Evolutionary conservation across 1,140 invertebrate species (phyloP).

Genomic region (Meloidogyne chitwoodi): DNA sequence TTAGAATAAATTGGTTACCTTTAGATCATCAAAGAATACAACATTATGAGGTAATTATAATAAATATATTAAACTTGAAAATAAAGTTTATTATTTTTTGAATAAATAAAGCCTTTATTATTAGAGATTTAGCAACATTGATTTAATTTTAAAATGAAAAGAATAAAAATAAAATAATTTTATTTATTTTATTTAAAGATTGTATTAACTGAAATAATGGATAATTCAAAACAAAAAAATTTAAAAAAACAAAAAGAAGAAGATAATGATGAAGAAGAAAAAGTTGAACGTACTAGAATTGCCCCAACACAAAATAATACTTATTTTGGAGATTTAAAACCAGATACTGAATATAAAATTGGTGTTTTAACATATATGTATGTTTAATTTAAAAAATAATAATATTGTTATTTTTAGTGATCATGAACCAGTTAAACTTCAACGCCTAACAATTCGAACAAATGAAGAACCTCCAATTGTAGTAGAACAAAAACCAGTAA

Average conservation of each 20-base stretch:
- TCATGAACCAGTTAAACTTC: constrained; percentile 54
- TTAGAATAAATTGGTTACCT: constrained; percentile 51
- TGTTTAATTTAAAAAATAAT: neutral
- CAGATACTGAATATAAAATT: constrained; percentile 49
- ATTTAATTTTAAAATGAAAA: too few species aligned
- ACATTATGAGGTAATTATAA: constrained; percentile 55
- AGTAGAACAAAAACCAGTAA: constrained; percentile 44
- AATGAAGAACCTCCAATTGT: constrained; percentile 16
- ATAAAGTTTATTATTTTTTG: too few species aligned
- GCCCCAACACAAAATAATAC: constrained; percentile 34
- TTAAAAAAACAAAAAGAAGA: constrained; percentile 35
- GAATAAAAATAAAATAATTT: too few species aligned
- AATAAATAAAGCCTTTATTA: too few species aligned
- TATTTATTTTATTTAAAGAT: constrained; percentile 23
- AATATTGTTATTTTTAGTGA: constrained; percentile 22
- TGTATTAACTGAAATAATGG: constrained; percentile 9
- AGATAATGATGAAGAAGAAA: constrained; percentile 8
- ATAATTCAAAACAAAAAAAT: constrained; percentile 7
- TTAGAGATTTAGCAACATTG: too few species aligned
- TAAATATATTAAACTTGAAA: constrained; percentile 1
- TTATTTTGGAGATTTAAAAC: constrained; percentile 47
- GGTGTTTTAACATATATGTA: constrained; percentile 57
- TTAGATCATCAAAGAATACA: constrained; percentile 50
- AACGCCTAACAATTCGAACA: constrained; percentile 41
- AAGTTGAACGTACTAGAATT: constrained; percentile 49